Evolutionary conservation across 2,113 vertebrate species (phyloP), one percentile per base, ranked within the genome.

Genomic region (Oryzias melastigma): DNA sequence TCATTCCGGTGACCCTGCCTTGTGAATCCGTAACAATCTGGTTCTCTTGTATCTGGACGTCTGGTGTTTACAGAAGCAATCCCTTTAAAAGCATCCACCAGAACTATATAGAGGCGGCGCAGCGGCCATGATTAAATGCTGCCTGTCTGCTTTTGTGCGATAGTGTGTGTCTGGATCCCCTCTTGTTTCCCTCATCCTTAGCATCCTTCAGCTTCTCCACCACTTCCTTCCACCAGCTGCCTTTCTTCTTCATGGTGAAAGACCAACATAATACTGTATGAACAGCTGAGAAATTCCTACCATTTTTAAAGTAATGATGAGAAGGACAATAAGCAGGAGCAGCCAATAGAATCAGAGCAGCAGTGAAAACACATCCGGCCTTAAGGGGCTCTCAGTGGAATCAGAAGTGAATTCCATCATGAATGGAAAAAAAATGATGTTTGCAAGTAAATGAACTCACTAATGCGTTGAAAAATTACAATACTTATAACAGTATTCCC

Each of bases 351-450:
- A 71, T 67, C 8, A 24, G 52, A 50, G 72, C 1, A 44, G 65
- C 69, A 63, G 48, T 47, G 67, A 78, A 83, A 75, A 79, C 61
- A 65, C 57, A 71, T 24, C 40, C 51, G 46, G 62, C 77, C 72
- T 71, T 53, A 65, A 59, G 44, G 14, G 59, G 54, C 59, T 50
- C 68, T 67, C 65, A 50, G 29, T 20, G n/a, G 72, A 70, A 90
- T 87, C 71, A 47, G 73, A 89, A 58, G 66, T 76, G 84, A 88
- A 72, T 27, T 10, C 70, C 69, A 77, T 75, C 78, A 83, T 85
- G 77, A 76, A 82, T 75, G 81, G 54, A 62, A 64, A 61, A 29
- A 45, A 63, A 57, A 73, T 64, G 55, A 43, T 60, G 60, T 46
- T 61, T 59, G 52, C 68, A 54, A 52, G 16, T 25, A 42, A 18